These are phyloP conservation scores for Drosophila rubida DNA, from an alignment of 2,888 invertebrate species.

Conservation along the genomic window DNA sequence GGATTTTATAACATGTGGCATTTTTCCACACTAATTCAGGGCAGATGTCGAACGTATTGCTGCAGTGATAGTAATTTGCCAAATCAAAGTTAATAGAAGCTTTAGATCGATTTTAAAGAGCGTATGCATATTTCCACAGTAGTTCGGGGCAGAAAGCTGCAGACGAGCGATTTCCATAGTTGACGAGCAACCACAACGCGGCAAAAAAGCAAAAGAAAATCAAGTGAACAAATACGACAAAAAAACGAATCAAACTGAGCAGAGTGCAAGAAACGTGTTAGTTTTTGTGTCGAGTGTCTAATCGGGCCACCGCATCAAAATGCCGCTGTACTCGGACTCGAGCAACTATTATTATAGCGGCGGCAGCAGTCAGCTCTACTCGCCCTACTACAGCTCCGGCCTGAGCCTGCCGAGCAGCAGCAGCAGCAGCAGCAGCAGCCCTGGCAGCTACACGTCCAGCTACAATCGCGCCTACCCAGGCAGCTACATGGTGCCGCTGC, in stretches of 20 bases:
- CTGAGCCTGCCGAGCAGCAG: conserved; percentile 82
- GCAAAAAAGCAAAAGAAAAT: not conserved
- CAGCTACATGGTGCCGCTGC: conserved; percentile 80
- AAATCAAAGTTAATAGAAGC: no score
- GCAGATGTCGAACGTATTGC: not conserved
- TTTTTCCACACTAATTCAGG: not conserved
- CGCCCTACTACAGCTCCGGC: conserved; percentile 85
- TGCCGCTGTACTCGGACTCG: conserved; percentile 90
- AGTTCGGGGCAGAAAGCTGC: not conserved
- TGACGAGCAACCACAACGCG: not conserved
- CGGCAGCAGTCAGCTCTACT: conserved; percentile 85
- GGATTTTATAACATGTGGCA: no score
- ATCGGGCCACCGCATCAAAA: conserved; percentile 71
- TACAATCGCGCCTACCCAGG: conserved; percentile 86
- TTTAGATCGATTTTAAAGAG: not conserved
- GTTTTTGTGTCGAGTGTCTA: conserved; percentile 33
- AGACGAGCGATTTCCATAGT: not conserved
- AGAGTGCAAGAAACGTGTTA: not conserved
- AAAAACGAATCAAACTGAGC: conserved; percentile 12
- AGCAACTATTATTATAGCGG: conserved; percentile 86
- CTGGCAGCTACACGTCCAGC: conserved; percentile 85
- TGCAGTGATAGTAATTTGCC: no score
- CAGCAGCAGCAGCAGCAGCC: conserved; percentile 83
- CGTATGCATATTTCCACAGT: not conserved
- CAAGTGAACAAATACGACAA: not conserved